Base-by-base conservation (phyloP, 2,797 vertebrate species). In the Hydrocynus forskahlii region DNA sequence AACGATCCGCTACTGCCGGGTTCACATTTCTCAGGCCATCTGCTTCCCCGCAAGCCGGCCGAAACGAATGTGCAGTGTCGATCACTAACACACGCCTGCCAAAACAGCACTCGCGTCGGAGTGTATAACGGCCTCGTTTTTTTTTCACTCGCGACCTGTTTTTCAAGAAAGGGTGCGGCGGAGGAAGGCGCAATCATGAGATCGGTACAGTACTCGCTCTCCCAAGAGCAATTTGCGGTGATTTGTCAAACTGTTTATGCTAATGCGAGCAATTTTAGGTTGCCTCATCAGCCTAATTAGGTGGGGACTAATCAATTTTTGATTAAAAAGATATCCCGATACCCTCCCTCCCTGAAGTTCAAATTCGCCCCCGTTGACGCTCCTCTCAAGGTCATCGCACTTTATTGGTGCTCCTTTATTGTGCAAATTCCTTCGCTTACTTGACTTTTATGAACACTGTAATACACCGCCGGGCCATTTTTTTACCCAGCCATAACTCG, bases 231-330 rank as follows among this genome's bases (percentile, higher is more conserved):
- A 63, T 85, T 73, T 79, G 60, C 52, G 64, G 23, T 74, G 69
- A 85, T 85, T 78, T 86, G 85, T 88, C 80, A 78, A 84, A 81
- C 75, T 82, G 77, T 89, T 89, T 84, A 87, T 89, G 86, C 82
- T 85, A 82, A 84, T 86, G 60, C 25, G 45, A 54, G 48, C 72
- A 83, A 88, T 83, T 88, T 87, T 82, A 89, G 76, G 85, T 90
- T 87, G 82, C 83, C 84, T 83, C 72, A 78, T 89, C 85, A 83
- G 76, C 81, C 86, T 90, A 92, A 92, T 93, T 92, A 92, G 89
- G 38, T 55, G 13, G 83, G 82, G 74, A 75, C 83, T 88, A 91
- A 89, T 92, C 87, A 90, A 84, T 88, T 86, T 83, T 54, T 76
- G 43, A 72, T 82, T 76, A 76, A 80, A 76, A 60, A 64, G 57